Evolutionary conservation across 2,113 vertebrate genomes (phyloP).

Genomic region (Anarrhichthys ocellatus): DNA sequence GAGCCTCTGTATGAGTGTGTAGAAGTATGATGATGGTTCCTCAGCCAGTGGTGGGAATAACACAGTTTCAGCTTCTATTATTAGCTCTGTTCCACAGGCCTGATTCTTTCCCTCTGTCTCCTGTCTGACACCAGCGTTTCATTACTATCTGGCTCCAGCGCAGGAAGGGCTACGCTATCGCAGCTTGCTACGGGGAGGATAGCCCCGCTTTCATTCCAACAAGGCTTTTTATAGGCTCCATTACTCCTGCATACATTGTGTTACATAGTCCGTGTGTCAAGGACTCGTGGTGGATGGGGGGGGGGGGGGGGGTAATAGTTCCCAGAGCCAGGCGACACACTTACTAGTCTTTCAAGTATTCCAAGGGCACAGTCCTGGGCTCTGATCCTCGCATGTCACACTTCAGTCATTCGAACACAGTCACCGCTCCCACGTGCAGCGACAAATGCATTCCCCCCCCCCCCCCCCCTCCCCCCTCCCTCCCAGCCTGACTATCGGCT

Average conservation of each 20-base stretch:
- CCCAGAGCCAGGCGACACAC: constrained; percentile 59
- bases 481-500: constrained; percentile 42
- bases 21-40: constrained; percentile 59
- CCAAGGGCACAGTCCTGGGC: constrained; percentile 60
- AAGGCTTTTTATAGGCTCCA: constrained; percentile 70
- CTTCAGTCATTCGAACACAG: constrained; percentile 42
- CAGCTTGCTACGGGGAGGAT: constrained; percentile 49
- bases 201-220: constrained; percentile 55
- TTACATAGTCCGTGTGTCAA: constrained; percentile 67
- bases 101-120: constrained; percentile 60
- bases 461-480: not conserved
- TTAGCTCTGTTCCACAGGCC: constrained; percentile 74
- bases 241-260: constrained; percentile 43
- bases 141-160: constrained; percentile 69
- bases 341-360: constrained; percentile 50
- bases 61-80: constrained; percentile 76
- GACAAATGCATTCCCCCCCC: constrained; percentile 28
- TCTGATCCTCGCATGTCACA: constrained; percentile 23
- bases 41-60: constrained; percentile 72
- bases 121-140: constrained; percentile 72
- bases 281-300: constrained; percentile 38
- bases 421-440: constrained; percentile 24
- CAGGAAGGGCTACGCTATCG: constrained; percentile 55
- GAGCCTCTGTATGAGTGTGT: constrained; percentile 27
- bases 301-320: constrained; percentile 38